Evolutionary conservation across 2,113 vertebrate genomes (phyloP).

Genomic region (Neolamprologus sp.): DNA sequence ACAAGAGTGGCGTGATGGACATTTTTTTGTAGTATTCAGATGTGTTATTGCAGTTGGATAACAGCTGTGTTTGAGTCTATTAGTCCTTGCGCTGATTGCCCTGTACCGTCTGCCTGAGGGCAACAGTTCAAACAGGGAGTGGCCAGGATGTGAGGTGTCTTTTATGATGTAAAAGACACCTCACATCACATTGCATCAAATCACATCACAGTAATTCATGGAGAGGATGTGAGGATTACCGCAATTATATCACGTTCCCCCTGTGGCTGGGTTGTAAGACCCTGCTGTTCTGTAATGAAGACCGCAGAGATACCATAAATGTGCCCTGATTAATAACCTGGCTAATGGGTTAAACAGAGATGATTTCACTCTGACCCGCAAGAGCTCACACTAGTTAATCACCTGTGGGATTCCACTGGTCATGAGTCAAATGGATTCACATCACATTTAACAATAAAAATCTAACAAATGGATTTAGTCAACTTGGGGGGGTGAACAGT

Average conservation of each 20-base stretch:
- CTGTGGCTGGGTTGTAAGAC: neutral
- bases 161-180: no score
- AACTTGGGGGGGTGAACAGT: neutral
- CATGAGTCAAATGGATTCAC: conserved; percentile 2
- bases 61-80: no score
- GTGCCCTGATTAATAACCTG: conserved; percentile 18
- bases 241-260: neutral
- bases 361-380: neutral
- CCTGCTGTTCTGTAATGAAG: neutral
- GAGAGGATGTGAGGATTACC: neutral
- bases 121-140: no score
- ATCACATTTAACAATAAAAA: conserved; percentile 21
- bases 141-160: no score
- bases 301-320: neutral
- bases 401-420: neutral
- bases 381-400: neutral
- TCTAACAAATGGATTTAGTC: conserved; percentile 14
- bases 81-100: no score
- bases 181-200: neutral
- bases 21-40: no score
- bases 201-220: neutral
- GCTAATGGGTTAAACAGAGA: conserved; percentile 6
- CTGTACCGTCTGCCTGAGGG: no score
- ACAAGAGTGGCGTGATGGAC: no score
- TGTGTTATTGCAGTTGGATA: no score